Base-by-base conservation (phyloP, 2,113 vertebrate genomes). In the Bufo gargarizans region DNA sequence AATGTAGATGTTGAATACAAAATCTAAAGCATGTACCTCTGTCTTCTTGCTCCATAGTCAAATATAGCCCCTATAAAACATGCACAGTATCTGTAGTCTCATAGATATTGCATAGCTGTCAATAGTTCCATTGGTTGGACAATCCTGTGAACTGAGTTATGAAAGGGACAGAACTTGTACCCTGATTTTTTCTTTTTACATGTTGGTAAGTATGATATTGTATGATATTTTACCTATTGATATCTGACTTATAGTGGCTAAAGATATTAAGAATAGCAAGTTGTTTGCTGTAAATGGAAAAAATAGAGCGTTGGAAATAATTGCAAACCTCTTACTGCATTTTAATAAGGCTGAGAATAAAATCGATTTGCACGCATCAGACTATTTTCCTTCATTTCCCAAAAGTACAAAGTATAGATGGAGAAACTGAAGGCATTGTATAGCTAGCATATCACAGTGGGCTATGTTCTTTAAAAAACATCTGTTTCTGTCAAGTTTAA, bases 401-500 rank as follows among this genome's bases (percentile, higher is more conserved):
- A 50, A 83, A 49, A 50, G 59, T 50, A 67, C 14, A 4, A 67
- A 20, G 50, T 5, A 53, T 69, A 67, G 47, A 53, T 69, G 17
- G 14, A 82, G 8, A 65, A 67, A 82, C n/a, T 65, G 22, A 67
- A 65, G 58, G 13, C 13, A 20, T 61, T 65, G 59, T 14, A 67
- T 2, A 65, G 33, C 55, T 74, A 19, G 9, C 11, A 79, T 55
- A 56, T 56, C 55, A 43, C 33, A 33, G 4, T 8, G 19, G 79
- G 59, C 59, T 65, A 50, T 49, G 45, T 67, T 65, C 17, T 13
- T 82, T 82, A 65, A 67, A 65, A 67, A 82, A 50, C 81, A 82
- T 82, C 19, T 82, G 63, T 84, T 43, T 53, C 63, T 84, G 82
- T 84, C 82, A 84, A 49, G 49, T 84, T 84, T 53, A 69, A 84